Conservation (phyloP, 2,888 invertebrate species). For the Sialis fuliginosa region DNA sequence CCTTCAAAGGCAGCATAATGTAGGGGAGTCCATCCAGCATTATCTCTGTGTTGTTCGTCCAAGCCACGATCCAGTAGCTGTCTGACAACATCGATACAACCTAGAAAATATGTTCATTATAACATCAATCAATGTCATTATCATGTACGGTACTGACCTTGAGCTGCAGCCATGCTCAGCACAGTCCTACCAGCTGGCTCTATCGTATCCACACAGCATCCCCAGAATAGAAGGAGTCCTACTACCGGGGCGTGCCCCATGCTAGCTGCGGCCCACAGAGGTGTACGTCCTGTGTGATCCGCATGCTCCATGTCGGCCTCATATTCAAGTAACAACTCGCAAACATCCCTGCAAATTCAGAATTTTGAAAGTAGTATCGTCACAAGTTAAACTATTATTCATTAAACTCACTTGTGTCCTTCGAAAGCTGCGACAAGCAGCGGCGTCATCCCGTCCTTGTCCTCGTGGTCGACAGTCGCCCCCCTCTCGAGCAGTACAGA, state of each 20-base stretch:
- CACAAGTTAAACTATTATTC: neutral
- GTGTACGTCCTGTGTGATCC: constrained; percentile 66
- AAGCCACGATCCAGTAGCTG: constrained; percentile 74
- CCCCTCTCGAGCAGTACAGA: constrained; percentile 61
- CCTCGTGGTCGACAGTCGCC: constrained; percentile 65
- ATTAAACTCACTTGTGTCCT: constrained; percentile 53
- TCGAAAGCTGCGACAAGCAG: constrained; percentile 79
- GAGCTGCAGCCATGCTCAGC: constrained; percentile 66
- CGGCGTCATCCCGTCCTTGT: constrained; percentile 77
- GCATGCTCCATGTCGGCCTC: constrained; percentile 84
- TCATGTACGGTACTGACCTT: constrained; percentile 30
- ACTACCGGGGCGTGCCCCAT: constrained; percentile 82
- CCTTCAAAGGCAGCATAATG: constrained; percentile 93
- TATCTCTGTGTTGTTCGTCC: constrained; percentile 78
- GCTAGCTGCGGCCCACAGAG: constrained; percentile 83
- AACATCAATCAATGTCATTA: neutral
- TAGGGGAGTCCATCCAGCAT: constrained; percentile 92
- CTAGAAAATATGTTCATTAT: constrained; percentile 16
- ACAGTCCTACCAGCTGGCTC: constrained; percentile 88
- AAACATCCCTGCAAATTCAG: constrained; percentile 48
- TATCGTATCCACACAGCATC: constrained; percentile 87
- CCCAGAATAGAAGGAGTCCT: constrained; percentile 80
- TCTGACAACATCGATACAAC: constrained; percentile 73
- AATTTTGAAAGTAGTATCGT: neutral
- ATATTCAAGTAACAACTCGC: constrained; percentile 76